Evolutionary conservation across 2,888 invertebrate species (phyloP).

Genomic region (Tetranychus truncatus): DNA sequence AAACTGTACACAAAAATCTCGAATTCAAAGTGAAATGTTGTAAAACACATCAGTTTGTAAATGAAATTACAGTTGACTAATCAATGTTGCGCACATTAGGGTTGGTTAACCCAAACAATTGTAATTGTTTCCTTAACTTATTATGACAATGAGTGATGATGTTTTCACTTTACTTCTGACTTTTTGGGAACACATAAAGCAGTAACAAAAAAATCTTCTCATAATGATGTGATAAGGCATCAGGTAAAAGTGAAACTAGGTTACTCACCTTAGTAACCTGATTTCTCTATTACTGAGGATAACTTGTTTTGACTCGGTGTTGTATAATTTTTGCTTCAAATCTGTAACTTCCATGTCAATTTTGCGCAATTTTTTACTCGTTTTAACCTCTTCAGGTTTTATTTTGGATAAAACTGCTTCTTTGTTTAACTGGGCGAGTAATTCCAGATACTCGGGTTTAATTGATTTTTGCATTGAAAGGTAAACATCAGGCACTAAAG

Average conservation of each 20-base stretch:
- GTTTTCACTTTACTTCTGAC: background rate
- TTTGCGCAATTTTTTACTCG: constrained; percentile 70
- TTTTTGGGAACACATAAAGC: background rate
- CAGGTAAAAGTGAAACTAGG: background rate
- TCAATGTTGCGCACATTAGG: no score
- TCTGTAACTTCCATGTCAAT: constrained; percentile 77
- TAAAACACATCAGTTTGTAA: no score
- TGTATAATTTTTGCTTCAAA: constrained; percentile 52
- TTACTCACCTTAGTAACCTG: constrained; percentile 47
- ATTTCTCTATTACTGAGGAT: constrained; percentile 81
- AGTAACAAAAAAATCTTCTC: background rate
- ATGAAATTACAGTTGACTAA: no score
- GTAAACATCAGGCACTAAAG: constrained; percentile 64
- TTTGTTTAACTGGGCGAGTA: constrained; percentile 65
- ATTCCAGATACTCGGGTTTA: constrained; percentile 44
- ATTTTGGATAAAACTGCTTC: constrained; percentile 69
- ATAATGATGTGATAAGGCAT: background rate
- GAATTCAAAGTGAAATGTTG: no score
- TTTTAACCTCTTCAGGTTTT: constrained; percentile 62
- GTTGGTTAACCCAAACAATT: no score
- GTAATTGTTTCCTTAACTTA: no score
- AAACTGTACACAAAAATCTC: no score
- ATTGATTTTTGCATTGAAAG: constrained; percentile 51
- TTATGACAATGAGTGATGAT: background rate
- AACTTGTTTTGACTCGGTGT: constrained; percentile 50